Evolutionary conservation across 2,797 vertebrate genomes (phyloP).

Genomic region (Euphonia xanthogaster): DNA sequence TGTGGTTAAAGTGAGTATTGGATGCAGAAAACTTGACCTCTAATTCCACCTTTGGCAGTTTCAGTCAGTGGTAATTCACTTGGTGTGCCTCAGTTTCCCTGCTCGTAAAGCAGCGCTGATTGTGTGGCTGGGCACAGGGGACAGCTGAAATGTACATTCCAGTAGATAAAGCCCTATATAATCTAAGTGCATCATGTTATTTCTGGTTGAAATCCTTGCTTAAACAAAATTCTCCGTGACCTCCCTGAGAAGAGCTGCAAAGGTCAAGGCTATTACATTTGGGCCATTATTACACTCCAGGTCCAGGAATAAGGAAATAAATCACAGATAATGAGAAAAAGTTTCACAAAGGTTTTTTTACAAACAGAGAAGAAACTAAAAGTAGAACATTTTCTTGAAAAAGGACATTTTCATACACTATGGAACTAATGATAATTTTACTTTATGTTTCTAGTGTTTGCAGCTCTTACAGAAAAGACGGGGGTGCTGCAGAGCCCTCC

Average conservation of each 20-base stretch:
- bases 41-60: slow-evolving; percentile 14
- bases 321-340: slow-evolving; percentile 60
- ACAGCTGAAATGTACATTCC: background rate
- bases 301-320: slow-evolving; percentile 30
- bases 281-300: slow-evolving; percentile 46
- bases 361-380: background rate
- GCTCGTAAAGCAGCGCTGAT: background rate
- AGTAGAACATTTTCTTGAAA: background rate
- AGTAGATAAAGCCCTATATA: background rate
- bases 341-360: slow-evolving; percentile 13
- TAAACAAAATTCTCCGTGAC: slow-evolving; percentile 9
- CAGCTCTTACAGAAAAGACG: background rate
- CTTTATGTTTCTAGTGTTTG: background rate
- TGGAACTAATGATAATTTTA: background rate
- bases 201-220: slow-evolving; percentile 32
- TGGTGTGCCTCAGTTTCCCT: slow-evolving; percentile 1
- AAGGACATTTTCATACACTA: background rate
- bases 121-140: background rate
- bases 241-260: slow-evolving; percentile 44
- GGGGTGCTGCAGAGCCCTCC: background rate
- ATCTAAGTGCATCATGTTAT: background rate
- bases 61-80: background rate
- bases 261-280: slow-evolving; percentile 62
- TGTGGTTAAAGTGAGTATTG: slow-evolving; percentile 43
- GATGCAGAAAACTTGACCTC: background rate